Evolutionary conservation across 2,113 vertebrate genomes (phyloP), one percentile per base, ranked within the genome.

Genomic region (Erythrolamprus reginae): DNA sequence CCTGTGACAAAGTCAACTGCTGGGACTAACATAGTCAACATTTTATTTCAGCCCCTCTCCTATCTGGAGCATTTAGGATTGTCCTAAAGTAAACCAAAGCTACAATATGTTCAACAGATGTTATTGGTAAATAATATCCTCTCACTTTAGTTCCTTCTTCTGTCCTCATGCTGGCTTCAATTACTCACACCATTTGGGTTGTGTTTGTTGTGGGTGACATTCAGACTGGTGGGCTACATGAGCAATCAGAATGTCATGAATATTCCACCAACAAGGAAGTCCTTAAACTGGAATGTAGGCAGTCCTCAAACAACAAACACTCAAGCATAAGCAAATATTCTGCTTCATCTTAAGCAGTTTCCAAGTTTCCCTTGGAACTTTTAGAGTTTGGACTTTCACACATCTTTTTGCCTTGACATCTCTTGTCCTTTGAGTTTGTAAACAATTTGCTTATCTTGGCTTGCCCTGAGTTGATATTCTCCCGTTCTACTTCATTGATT

Each of bases 221-320:
- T 58, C 56, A 61, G 65, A 90, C 65, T 84, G 84, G 19, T 90
- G 90, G 86, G 91, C 84, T 92, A 89, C n/a, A 91, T 53, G 83
- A 91, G 90, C 26, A 88, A 92, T n/a, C 5, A 42, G 77, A 94
- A 77, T 77, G 83, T 88, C 90, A 77, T 88, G 90, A 94, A 92
- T 86, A 93, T 45, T 28, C 58, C 82, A 86, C 51, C 56, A 92
- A 92, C 89, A 38, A 28, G 33, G 51, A 55, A 23, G n/a, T 47
- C 84, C 61, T 21, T 88, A 52, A 58, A 56, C 45, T 61, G 84
- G 19, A 55, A 48, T 52, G 56, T 6, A 55, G 9, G 52, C 51
- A 26, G 77, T 93, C 86, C 85, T 87, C 53, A 89, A 65, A 47
- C 28, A 77, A n/a, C n/a, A 85, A 89, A 15, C 82, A 89, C 50